Percentiles rank a stretch among this genome's conserved stretches.
Conservation (phyloP, 2,113 vertebrate species). For the Dasypus novemcinctus region DNA sequence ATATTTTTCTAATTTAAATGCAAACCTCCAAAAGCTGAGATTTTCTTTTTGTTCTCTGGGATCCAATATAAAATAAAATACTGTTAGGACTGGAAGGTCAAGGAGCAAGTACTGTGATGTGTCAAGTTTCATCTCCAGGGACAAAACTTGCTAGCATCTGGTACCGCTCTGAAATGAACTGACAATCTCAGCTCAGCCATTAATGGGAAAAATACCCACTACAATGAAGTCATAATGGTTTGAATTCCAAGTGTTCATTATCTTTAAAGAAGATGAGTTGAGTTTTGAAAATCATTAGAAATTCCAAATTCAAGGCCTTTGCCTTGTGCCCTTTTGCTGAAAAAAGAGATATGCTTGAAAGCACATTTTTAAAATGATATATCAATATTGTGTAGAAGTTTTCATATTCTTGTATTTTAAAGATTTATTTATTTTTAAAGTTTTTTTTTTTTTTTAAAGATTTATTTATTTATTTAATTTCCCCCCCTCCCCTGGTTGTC, state of each 20-base stretch:
- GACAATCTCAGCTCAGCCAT: constrained; percentile 11
- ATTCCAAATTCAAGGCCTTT: constrained; percentile 32
- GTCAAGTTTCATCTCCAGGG: background rate
- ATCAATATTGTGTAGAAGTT: background rate
- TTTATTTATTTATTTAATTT: no score
- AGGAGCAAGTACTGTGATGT: background rate
- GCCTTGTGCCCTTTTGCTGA: background rate
- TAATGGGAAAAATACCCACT: background rate
- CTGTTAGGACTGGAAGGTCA: background rate
- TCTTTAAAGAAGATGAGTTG: constrained; percentile 46
- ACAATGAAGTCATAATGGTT: constrained; percentile 35
- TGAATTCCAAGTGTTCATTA: constrained; percentile 11
- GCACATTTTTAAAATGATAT: background rate
- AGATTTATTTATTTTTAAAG: no score
- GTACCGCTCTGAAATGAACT: background rate
- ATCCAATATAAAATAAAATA: background rate
- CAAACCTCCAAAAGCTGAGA: background rate
- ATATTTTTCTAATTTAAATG: constrained; percentile 30
- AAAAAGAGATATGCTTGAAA: constrained; percentile 15
- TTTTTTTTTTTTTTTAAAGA: no score
- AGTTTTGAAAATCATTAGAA: constrained; percentile 50
- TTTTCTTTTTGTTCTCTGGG: background rate
- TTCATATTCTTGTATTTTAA: background rate
- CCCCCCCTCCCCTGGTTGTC: no score
- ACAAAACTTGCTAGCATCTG: background rate